Percentiles rank a stretch among this genome's conserved stretches.
phyloP scores from a whole-genome alignment of 2,888 invertebrate species.

The Homarus gammarus region DNA sequence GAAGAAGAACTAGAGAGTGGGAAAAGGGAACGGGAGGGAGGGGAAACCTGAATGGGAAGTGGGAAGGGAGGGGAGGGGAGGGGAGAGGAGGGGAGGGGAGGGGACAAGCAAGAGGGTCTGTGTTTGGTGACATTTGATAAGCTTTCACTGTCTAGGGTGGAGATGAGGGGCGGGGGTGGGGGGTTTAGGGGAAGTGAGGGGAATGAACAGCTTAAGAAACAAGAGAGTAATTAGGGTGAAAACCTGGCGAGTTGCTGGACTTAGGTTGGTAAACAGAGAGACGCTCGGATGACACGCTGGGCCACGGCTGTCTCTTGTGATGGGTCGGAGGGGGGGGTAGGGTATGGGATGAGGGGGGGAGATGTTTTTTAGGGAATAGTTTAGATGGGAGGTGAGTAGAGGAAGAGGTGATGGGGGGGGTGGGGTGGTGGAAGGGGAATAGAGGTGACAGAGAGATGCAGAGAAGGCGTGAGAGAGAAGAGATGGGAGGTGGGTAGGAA shows the following conservation, averaged over 20 bases:
- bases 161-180: not conserved
- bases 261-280: not conserved
- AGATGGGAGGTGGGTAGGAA: not conserved
- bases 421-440: not conserved
- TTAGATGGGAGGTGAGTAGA: not conserved
- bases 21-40: not conserved
- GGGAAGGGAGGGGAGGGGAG: not conserved
- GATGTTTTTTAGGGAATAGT: too few relatives aligned
- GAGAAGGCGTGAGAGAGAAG: not conserved
- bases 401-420: not conserved
- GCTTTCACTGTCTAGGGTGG: not conserved
- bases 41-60: not conserved
- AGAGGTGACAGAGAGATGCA: not conserved
- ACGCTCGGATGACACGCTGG: not conserved
- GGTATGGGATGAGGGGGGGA: not conserved
- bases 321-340: not conserved
- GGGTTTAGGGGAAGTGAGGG: not conserved
- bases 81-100: not conserved
- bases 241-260: not conserved
- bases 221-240: not conserved
- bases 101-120: not conserved
- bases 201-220: not conserved
- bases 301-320: not conserved
- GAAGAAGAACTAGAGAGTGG: too few relatives aligned
- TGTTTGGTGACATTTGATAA: constrained; percentile 11